Percentiles rank a stretch among this genome's conserved stretches.
These are phyloP conservation scores for Myripristis murdjan DNA, from an alignment of 2,797 vertebrate species.

Conservation along the genomic window DNA sequence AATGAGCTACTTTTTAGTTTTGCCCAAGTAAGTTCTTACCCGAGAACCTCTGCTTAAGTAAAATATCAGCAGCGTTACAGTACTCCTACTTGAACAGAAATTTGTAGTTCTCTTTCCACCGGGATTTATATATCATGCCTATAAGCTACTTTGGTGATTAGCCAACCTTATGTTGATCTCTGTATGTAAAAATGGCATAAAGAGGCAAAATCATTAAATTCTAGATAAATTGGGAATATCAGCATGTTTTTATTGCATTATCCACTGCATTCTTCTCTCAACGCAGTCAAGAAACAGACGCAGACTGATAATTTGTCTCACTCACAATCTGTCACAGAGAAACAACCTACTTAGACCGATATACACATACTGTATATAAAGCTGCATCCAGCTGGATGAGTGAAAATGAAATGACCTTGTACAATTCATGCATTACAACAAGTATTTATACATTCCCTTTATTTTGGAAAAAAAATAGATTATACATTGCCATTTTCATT, in stretches of 20 bases:
- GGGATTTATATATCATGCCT: no score
- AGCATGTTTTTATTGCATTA: constrained; percentile 9
- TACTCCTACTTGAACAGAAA: no score
- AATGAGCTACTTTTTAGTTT: no score
- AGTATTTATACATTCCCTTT: neutral
- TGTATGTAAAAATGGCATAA: no score
- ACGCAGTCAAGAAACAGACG: neutral
- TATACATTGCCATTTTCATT: neutral
- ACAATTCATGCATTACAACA: neutral
- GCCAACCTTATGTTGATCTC: no score
- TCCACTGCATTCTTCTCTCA: neutral
- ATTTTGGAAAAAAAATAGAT: constrained; percentile 6
- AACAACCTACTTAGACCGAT: neutral
- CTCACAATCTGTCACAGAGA: neutral
- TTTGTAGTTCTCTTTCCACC: no score
- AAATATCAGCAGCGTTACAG: no score
- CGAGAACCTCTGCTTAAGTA: no score
- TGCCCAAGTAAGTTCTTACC: no score
- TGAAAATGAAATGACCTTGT: neutral
- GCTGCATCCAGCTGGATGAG: neutral
- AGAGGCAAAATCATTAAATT: no score
- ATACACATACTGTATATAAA: neutral
- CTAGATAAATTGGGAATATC: neutral
- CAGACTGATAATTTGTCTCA: constrained; percentile 11
- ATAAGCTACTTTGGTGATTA: no score